Conservation (phyloP, 2,888 invertebrate species). For the Nudaria mundana region DNA sequence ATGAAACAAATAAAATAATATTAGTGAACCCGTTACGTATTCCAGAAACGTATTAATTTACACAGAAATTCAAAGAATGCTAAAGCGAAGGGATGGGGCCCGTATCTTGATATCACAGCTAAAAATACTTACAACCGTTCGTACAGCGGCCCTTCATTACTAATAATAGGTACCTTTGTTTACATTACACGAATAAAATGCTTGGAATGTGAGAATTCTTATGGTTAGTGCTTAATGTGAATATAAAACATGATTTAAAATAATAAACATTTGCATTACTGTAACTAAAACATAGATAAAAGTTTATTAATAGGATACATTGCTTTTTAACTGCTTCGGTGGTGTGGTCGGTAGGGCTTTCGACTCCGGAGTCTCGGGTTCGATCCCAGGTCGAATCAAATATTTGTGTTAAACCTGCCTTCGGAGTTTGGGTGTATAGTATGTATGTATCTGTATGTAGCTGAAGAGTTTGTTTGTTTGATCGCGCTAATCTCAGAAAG, state of each 20-base stretch:
- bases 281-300: no score
- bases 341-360: no score
- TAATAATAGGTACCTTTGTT: constrained; percentile 57
- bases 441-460: no score
- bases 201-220: constrained; percentile 36
- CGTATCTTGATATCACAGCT: constrained; percentile 55
- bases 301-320: no score
- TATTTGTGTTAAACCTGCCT: no score
- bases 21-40: not conserved
- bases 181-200: constrained; percentile 49
- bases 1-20: no score
- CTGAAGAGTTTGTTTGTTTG: no score
- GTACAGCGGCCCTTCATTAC: constrained; percentile 56
- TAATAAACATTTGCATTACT: not conserved
- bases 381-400: no score
- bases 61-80: constrained; percentile 34
- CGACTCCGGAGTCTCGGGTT: no score
- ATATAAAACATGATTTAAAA: constrained; percentile 30
- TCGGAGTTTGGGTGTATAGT: no score
- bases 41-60: constrained; percentile 10
- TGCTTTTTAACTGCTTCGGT: no score
- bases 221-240: constrained; percentile 34
- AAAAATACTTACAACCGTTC: constrained; percentile 55
- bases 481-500: no score
- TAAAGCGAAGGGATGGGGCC: constrained; percentile 58